phyloP scores from a whole-genome alignment of 2,797 vertebrate genomes.

The Neomorphus geoffroyi region DNA sequence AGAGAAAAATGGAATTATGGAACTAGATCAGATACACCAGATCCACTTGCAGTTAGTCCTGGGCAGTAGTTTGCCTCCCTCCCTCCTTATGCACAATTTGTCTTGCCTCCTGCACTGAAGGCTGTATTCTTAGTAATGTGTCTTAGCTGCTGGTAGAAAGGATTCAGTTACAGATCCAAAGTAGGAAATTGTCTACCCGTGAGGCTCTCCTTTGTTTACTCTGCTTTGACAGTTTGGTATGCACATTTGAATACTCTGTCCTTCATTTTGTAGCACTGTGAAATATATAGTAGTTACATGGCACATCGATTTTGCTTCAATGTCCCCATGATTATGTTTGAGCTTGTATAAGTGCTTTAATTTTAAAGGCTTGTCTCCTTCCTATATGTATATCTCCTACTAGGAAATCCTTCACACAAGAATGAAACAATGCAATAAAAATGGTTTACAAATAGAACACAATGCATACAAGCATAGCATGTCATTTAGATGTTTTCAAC shows the following conservation, averaged over 20 bases:
- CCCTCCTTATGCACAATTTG: not conserved
- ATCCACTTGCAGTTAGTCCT: not conserved
- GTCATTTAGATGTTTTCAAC: not conserved
- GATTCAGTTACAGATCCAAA: not conserved
- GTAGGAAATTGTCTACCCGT: not conserved
- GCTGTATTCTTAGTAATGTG: not conserved
- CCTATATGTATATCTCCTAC: not conserved
- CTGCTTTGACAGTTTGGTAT: not conserved
- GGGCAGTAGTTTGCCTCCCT: not conserved
- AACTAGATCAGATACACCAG: not conserved
- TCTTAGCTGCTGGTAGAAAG: not conserved
- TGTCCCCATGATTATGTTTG: not conserved
- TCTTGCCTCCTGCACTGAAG: not conserved
- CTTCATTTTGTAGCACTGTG: not conserved
- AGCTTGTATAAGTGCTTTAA: no score
- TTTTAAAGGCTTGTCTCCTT: no score
- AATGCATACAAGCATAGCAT: not conserved
- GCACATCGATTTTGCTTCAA: not conserved
- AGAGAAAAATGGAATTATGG: not conserved
- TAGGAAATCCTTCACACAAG: not conserved
- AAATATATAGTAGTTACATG: not conserved
- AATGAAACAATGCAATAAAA: not conserved
- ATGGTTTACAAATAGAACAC: not conserved
- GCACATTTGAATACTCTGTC: not conserved
- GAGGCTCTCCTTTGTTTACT: not conserved